Evolutionary conservation across 2,113 vertebrate species (phyloP).

Genomic region (Acrocephalus kingi): DNA sequence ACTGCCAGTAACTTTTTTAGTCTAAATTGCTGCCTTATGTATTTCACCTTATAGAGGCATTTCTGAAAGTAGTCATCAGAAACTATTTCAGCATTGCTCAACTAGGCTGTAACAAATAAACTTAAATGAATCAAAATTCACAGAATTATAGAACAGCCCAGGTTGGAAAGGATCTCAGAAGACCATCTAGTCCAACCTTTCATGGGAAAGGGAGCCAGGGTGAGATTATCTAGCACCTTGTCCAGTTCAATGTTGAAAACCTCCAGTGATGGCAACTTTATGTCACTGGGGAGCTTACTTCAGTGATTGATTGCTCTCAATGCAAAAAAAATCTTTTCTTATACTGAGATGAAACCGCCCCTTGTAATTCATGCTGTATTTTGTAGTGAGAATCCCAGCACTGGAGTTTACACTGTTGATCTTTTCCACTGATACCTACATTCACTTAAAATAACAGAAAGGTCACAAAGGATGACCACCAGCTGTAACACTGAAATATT

Average conservation of each 20-base stretch:
- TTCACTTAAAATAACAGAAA: background rate
- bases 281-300: rapidly evolving
- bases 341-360: background rate
- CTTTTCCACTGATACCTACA: background rate
- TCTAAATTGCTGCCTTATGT: background rate
- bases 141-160: background rate
- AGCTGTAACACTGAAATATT: background rate
- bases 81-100: background rate
- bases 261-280: background rate
- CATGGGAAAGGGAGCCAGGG: background rate
- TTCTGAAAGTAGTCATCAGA: background rate
- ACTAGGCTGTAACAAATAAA: background rate
- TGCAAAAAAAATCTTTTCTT: background rate
- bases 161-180: background rate
- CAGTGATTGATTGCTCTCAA: background rate
- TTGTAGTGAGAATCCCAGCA: background rate
- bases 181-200: background rate
- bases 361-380: background rate
- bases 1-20: background rate
- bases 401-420: background rate
- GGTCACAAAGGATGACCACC: background rate
- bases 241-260: background rate
- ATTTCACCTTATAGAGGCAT: background rate
- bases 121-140: background rate
- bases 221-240: background rate